phyloP scores from a whole-genome alignment of 2,888 invertebrate genomes.

The Trissoscelio sp. region DNA sequence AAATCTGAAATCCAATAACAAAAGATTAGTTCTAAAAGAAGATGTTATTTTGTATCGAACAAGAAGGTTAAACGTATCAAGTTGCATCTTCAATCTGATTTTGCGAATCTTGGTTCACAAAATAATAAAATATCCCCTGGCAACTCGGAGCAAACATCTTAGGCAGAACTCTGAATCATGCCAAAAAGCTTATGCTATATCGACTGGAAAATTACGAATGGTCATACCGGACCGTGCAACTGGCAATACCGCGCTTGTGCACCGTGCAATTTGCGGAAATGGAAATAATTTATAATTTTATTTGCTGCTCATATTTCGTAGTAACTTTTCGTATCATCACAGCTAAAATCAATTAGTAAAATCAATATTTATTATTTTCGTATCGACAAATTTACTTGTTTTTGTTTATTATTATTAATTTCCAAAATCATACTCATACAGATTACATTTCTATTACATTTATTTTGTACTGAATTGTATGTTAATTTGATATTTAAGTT shows the following conservation, averaged over 20 bases:
- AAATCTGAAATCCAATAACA: too few species aligned
- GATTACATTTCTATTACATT: too few species aligned
- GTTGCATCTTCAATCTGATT: slow-evolving; percentile 33
- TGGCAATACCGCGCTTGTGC: slow-evolving; percentile 66
- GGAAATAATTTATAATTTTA: slow-evolving; percentile 33
- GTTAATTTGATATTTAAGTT: too few species aligned
- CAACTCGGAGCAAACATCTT: slow-evolving; percentile 72
- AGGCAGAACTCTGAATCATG: slow-evolving; percentile 74
- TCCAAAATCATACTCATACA: too few species aligned
- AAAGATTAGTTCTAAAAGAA: too few species aligned
- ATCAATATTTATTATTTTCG: too few species aligned
- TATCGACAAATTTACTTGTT: too few species aligned
- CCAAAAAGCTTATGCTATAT: slow-evolving; percentile 76
- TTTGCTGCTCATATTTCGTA: background rate
- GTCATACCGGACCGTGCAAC: slow-evolving; percentile 72
- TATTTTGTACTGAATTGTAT: too few species aligned
- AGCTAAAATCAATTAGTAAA: too few species aligned
- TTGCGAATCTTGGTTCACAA: slow-evolving; percentile 63
- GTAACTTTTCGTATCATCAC: too few species aligned
- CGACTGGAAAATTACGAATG: slow-evolving; percentile 79
- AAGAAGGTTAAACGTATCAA: slow-evolving; percentile 8
- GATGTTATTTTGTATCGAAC: background rate
- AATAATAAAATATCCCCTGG: slow-evolving; percentile 69
- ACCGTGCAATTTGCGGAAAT: slow-evolving; percentile 29
- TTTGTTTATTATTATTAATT: too few species aligned